These are phyloP conservation scores for Phaenicophaeus curvirostris DNA, from an alignment of 2,797 vertebrate genomes.

Conservation along the genomic window DNA sequence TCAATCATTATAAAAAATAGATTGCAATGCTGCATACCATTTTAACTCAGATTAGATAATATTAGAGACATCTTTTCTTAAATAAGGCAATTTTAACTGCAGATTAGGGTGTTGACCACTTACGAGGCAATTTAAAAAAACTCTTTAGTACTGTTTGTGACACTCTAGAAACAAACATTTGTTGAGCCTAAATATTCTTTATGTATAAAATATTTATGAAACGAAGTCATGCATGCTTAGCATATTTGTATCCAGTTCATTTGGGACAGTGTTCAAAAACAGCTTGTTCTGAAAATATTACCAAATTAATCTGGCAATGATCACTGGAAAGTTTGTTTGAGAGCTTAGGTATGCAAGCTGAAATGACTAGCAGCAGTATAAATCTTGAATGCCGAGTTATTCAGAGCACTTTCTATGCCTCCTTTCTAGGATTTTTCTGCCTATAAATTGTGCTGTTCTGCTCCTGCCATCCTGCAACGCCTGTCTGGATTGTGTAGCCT, in stretches of 20 bases:
- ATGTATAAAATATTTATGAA: not conserved
- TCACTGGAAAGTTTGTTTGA: not conserved
- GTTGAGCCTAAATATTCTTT: not conserved
- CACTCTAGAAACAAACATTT: not conserved
- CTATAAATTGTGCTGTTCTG: not conserved
- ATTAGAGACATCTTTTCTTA: not conserved
- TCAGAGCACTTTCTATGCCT: not conserved
- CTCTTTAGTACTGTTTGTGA: not conserved
- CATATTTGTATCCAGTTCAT: not conserved
- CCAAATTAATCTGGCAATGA: not conserved
- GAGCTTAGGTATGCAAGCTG: not conserved
- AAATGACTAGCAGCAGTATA: not conserved
- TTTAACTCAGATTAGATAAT: not conserved
- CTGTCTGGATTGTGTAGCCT: conserved; percentile 15
- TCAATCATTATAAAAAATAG: not conserved
- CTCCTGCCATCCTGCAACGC: conserved; percentile 21
- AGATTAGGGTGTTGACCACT: not conserved
- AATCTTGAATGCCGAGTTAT: not conserved
- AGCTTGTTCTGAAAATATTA: conserved; percentile 25
- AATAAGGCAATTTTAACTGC: not conserved
- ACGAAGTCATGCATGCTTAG: not conserved
- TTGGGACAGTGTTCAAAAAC: not conserved
- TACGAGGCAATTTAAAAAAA: not conserved
- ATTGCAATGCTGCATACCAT: not conserved
- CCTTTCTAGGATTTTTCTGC: conserved; percentile 26